Percentiles rank a stretch among this genome's conserved stretches.
Conservation (phyloP, 2,797 vertebrate species). For the Thamnophis elegans region DNA sequence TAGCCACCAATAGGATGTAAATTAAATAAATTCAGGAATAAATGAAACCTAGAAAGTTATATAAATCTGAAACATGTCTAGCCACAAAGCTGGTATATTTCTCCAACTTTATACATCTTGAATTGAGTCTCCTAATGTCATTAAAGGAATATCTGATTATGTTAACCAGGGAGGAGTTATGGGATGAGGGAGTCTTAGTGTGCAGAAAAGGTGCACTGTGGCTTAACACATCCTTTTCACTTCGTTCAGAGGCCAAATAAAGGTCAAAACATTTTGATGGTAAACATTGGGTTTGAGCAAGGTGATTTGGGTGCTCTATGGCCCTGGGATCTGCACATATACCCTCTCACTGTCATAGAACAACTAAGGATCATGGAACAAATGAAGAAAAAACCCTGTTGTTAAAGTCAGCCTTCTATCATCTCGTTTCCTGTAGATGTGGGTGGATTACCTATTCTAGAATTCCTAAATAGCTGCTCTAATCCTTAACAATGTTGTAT, state of each 20-base stretch:
- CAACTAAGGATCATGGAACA: neutral
- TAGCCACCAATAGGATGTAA: neutral
- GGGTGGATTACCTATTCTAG: neutral
- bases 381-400: neutral
- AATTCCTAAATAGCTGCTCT: neutral
- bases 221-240: neutral
- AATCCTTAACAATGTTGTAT: neutral
- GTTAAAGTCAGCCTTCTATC: neutral
- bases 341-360: neutral
- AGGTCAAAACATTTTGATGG: neutral
- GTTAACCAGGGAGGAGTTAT: neutral
- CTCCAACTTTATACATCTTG: neutral
- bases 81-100: neutral
- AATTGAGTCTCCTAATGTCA: neutral
- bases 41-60: neutral
- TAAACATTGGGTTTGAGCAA: neutral
- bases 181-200: neutral
- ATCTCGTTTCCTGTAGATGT: neutral
- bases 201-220: neutral
- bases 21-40: neutral
- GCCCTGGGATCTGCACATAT: neutral
- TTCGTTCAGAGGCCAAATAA: neutral
- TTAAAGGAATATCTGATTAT: neutral
- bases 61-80: neutral
- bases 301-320: neutral